Percentiles rank a stretch among this genome's conserved stretches.
Evolutionary conservation across 2,888 invertebrate genomes (phyloP).

Genomic region (Xylocampa areola): DNA sequence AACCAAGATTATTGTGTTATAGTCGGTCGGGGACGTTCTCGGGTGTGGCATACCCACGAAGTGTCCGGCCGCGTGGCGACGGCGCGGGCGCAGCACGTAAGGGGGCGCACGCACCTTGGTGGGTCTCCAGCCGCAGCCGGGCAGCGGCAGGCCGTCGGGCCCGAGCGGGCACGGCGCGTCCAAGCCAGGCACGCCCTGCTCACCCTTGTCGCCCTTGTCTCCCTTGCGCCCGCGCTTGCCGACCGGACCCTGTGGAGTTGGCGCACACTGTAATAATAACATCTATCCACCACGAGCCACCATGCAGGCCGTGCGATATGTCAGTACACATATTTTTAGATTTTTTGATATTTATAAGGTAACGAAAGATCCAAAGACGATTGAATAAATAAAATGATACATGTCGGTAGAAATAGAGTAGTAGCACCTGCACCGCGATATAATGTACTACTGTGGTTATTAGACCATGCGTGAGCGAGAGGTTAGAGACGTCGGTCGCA

Average conservation of each 20-base stretch:
- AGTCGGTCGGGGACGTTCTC: not conserved
- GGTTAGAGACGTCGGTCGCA: conserved; percentile 54
- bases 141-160: conserved; percentile 97
- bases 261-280: conserved; percentile 54
- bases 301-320: conserved; percentile 11
- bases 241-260: conserved; percentile 92
- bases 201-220: conserved; percentile 97
- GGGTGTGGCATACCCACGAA: not conserved
- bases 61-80: conserved; percentile 13
- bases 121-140: conserved; percentile 98
- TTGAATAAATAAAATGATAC: not conserved
- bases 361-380: too few relatives aligned
- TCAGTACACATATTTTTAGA: not conserved
- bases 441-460: conserved; percentile 38
- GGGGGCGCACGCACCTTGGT: conserved; percentile 91
- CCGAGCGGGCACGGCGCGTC: conserved; percentile 99
- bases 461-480: conserved; percentile 46
- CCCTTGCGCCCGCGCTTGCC: conserved; percentile 98
- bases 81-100: conserved; percentile 19
- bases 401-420: conserved; percentile 3
- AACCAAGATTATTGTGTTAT: conserved; percentile 3
- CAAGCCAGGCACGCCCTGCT: conserved; percentile 98
- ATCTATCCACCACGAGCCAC: conserved; percentile 27
- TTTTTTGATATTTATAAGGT: not conserved
- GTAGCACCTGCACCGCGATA: conserved; percentile 34